Conservation (phyloP, 1,140 invertebrate species). For the Cataglyphis hispanica region DNA sequence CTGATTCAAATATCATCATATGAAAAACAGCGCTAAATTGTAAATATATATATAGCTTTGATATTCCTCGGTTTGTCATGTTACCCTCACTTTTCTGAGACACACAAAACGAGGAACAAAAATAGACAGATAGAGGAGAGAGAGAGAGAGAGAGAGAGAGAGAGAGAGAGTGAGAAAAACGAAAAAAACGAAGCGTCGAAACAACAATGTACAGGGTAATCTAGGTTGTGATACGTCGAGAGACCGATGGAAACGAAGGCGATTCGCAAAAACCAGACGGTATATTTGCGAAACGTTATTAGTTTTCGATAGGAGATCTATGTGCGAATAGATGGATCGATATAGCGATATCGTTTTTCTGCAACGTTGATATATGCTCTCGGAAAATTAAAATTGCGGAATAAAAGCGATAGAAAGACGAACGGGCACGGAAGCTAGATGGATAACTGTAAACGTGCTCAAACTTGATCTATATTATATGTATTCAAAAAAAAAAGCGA, state of each 20-base stretch:
- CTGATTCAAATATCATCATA: conserved; percentile 11
- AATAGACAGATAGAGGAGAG: not conserved
- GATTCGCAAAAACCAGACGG: conserved; percentile 21
- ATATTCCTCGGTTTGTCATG: conserved; percentile 19
- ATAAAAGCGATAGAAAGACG: conserved; percentile 46
- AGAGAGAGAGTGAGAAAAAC: not conserved
- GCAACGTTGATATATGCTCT: conserved; percentile 28
- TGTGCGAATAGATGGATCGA: conserved; percentile 22
- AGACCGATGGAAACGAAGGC: conserved; percentile 53
- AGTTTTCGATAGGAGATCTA: conserved; percentile 50
- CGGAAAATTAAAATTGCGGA: conserved; percentile 40
- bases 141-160: not conserved
- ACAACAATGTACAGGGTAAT: conserved; percentile 56
- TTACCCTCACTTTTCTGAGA: conserved; percentile 17
- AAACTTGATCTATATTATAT: conserved; percentile 1
- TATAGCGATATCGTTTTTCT: conserved; percentile 9
- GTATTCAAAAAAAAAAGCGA: conserved; percentile 11
- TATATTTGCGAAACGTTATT: conserved; percentile 54
- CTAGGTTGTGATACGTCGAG: conserved; percentile 32
- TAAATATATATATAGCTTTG: conserved; percentile 1
- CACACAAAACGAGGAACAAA: not conserved
- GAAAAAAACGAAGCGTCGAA: conserved; percentile 14
- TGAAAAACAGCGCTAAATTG: conserved; percentile 40
- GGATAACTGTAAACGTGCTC: not conserved
- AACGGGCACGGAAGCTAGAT: not conserved